Conservation (phyloP, 2,888 invertebrate species). For the Brachypalpus laphriformis region DNA sequence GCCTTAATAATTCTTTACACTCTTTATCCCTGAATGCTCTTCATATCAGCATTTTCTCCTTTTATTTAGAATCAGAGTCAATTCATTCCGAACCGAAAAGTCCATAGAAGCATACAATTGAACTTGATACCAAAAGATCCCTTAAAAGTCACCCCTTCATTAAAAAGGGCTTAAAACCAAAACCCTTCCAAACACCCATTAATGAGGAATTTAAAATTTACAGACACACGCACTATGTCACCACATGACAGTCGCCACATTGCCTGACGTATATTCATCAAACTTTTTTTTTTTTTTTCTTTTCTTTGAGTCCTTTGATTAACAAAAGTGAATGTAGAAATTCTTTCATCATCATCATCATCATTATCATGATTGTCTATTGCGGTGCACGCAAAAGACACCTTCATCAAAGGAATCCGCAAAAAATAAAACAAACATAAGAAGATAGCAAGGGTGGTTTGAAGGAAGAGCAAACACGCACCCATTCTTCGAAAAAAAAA, state of each 20-base stretch:
- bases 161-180: conserved; percentile 13
- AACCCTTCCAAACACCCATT: conserved; percentile 23
- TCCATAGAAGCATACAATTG: not conserved
- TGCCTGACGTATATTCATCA: conserved; percentile 51
- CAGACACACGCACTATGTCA: conserved; percentile 8
- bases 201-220: conserved; percentile 32
- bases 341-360: conserved; percentile 50
- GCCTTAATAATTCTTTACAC: not conserved
- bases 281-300: conserved; percentile 18
- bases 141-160: conserved; percentile 12
- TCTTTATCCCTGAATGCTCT: not conserved
- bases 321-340: conserved; percentile 67
- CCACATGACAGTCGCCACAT: conserved; percentile 14
- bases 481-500: conserved; percentile 36
- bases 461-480: conserved; percentile 58
- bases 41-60: not conserved
- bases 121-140: not conserved
- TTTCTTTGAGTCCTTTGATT: conserved; percentile 53
- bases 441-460: conserved; percentile 17
- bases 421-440: conserved; percentile 23
- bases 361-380: conserved; percentile 59
- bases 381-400: conserved; percentile 66
- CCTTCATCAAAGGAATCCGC: conserved; percentile 55
- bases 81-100: not conserved
- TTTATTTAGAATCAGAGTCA: not conserved